Evolutionary conservation across 1,140 invertebrate genomes (phyloP), one percentile per base, ranked within the genome.

Genomic region (Calephelis virginiensis): DNA sequence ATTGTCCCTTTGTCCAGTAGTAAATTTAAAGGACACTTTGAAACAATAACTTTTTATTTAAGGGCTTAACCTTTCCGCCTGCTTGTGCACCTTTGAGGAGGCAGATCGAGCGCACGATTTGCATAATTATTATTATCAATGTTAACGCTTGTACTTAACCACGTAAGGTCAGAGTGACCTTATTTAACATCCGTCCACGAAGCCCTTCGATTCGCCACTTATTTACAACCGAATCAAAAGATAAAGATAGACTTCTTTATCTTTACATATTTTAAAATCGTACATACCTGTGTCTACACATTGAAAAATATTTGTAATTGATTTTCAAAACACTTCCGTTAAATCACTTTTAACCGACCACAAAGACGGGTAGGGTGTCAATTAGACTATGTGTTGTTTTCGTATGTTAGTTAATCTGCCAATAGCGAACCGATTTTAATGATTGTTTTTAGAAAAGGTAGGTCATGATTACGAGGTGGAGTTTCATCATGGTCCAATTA

Each of bases 151-250:
- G 77, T 84, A 74, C 75, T 81, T 72, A 76, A 70, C 63, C 61
- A 70, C 76, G 76, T 59, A 85, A 86, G 85, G 84, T 86, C 82
- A 80, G 46, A 53, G 37, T 72, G 79, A 81, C 85, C 86, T 88
- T 85, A 76, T 74, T 48, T 61, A 66, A 67, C 68, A 66, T 61
- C 56, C 64, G 59, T 67, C 84, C 28, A n/a, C 17, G 77, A 90
- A 83, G 85, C 79, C 82, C 79, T 86, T 82, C 77, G 78, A 86
- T 87, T 86, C 70, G 82, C 82, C 74, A 82, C 74, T 80, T 72
- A 74, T 66, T 71, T 61, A 68, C 61, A 48, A 12, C 37, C 63
- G 61, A 66, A 60, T 60, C 10, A 37, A 11, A 56, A 56, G 28
- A 28, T 50, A 28, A 28, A 28, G 28, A 4, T 28, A 46, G n/a